Evolutionary conservation across 2,888 invertebrate species (phyloP).

Genomic region (Ochropacha duplaris): DNA sequence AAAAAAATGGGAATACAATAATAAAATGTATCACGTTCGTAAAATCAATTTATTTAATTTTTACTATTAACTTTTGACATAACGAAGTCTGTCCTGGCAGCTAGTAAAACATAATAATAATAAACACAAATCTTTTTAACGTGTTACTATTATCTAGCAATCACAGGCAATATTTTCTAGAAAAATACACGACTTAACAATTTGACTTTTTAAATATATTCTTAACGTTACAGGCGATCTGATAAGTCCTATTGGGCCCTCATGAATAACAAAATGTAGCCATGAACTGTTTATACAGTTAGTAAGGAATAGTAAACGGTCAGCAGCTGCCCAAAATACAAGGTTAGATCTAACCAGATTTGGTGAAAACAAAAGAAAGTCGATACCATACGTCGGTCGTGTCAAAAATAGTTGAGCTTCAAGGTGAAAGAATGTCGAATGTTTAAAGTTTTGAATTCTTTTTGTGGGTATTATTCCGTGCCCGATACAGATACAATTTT

Average conservation of each 20-base stretch:
- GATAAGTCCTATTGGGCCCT: constrained; percentile 61
- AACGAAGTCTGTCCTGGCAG: too few relatives aligned
- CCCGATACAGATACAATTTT: too few relatives aligned
- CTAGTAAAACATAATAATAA: too few relatives aligned
- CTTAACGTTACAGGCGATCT: constrained; percentile 44
- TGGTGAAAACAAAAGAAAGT: constrained; percentile 12
- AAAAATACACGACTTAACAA: constrained; percentile 28
- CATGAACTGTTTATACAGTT: constrained; percentile 61
- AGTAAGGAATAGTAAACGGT: constrained; percentile 25
- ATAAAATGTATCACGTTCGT: too few relatives aligned
- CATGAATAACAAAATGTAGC: constrained; percentile 66
- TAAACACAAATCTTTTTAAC: too few relatives aligned
- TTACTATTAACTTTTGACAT: too few relatives aligned
- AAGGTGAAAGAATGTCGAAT: background rate
- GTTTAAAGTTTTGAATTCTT: background rate
- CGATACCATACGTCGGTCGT: constrained; percentile 7
- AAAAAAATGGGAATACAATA: too few relatives aligned
- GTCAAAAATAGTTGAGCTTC: background rate
- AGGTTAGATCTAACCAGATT: constrained; percentile 49
- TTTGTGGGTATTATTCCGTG: too few relatives aligned
- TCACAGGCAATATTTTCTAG: constrained; percentile 13
- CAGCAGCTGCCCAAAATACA: constrained; percentile 44
- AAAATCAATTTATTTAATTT: too few relatives aligned
- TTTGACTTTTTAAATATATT: constrained; percentile 30
- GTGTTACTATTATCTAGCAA: background rate